These are phyloP conservation scores for Cotesia vestalis DNA, from an alignment of 1,140 invertebrate species.

Conservation along the genomic window DNA sequence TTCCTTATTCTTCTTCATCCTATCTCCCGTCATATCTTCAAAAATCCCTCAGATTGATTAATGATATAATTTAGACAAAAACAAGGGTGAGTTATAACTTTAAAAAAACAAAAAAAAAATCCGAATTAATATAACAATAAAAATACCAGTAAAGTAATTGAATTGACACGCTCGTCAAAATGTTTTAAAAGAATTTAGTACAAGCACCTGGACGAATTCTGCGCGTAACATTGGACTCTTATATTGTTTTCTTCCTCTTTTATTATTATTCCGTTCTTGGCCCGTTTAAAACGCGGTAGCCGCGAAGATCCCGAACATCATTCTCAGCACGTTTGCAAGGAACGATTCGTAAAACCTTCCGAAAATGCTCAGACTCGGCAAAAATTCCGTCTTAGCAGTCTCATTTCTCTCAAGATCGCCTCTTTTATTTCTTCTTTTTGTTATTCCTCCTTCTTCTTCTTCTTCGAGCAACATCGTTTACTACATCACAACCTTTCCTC, in stretches of 20 bases:
- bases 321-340: constrained; percentile 40
- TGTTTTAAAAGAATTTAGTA: constrained; percentile 25
- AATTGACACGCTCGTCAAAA: constrained; percentile 26
- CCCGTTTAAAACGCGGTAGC: constrained; percentile 1
- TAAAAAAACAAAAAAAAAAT: neutral
- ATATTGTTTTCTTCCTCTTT: neutral
- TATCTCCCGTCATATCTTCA: too few relatives aligned
- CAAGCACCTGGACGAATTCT: constrained; percentile 25
- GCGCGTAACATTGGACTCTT: neutral
- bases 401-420: constrained; percentile 37
- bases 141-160: constrained; percentile 16
- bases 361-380: constrained; percentile 37
- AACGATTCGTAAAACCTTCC: constrained; percentile 39
- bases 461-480: constrained; percentile 18
- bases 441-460: neutral
- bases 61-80: too few relatives aligned
- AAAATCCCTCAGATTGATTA: too few relatives aligned
- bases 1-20: too few relatives aligned
- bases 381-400: constrained; percentile 39
- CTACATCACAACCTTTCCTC: constrained; percentile 26
- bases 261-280: neutral
- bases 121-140: neutral
- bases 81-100: too few relatives aligned
- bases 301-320: constrained; percentile 30
- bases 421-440: constrained; percentile 30